Evolutionary conservation across 1,140 invertebrate species (phyloP).

Genomic region (Anastatus disparis): DNA sequence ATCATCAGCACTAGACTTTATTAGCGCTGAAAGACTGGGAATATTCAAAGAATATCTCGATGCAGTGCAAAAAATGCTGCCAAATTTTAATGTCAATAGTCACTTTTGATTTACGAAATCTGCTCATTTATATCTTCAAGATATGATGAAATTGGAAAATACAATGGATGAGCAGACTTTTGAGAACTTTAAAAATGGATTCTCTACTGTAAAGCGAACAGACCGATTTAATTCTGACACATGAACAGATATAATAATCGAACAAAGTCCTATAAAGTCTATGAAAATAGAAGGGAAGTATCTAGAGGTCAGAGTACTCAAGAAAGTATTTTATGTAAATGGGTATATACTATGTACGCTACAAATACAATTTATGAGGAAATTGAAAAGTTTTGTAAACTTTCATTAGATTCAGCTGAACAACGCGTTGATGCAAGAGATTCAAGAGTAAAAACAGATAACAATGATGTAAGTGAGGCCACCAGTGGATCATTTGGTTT

Average conservation of each 20-base stretch:
- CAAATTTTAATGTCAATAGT: too few relatives aligned
- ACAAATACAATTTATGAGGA: background rate
- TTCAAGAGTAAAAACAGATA: too few relatives aligned
- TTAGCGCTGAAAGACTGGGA: too few relatives aligned
- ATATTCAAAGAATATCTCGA: too few relatives aligned
- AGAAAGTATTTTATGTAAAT: background rate
- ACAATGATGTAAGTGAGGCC: too few relatives aligned
- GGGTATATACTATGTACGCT: background rate
- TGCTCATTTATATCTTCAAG: background rate
- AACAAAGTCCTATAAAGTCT: constrained; percentile 52
- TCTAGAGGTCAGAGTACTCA: background rate
- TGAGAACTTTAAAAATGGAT: background rate
- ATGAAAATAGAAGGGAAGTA: constrained; percentile 15
- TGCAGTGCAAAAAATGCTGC: too few relatives aligned
- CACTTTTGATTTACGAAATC: too few relatives aligned
- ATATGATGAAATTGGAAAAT: background rate
- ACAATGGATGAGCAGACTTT: background rate
- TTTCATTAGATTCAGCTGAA: background rate
- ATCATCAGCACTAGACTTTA: too few relatives aligned
- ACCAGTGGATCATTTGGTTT: too few relatives aligned
- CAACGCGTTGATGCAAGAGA: background rate
- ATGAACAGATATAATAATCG: constrained; percentile 56
- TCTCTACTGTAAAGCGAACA: constrained; percentile 48
- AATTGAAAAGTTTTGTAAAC: background rate
- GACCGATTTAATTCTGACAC: constrained; percentile 60